Evolutionary conservation across 2,888 invertebrate genomes (phyloP).

Genomic region (Oxycera nigricornis): DNA sequence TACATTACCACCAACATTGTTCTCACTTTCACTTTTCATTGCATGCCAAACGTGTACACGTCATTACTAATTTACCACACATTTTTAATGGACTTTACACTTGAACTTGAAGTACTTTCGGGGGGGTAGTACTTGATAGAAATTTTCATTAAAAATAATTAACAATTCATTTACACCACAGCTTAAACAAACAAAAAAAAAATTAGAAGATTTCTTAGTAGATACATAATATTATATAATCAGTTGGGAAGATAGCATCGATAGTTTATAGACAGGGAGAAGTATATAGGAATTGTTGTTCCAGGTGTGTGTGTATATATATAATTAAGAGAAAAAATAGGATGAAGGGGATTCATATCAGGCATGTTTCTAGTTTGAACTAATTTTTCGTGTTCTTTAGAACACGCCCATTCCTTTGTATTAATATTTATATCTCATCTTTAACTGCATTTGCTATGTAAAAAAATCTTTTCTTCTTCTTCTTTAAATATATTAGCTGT

Average conservation of each 20-base stretch:
- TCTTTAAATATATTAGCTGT: constrained; percentile 37
- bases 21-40: background rate
- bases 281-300: too few relatives aligned
- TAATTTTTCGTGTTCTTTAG: background rate
- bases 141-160: constrained; percentile 46
- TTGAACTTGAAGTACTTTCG: background rate
- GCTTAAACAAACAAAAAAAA: constrained; percentile 28
- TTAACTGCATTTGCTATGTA: constrained; percentile 13
- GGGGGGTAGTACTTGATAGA: constrained; percentile 22
- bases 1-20: background rate
- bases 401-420: background rate
- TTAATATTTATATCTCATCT: constrained; percentile 5
- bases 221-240: constrained; percentile 9
- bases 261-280: background rate
- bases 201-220: constrained; percentile 5
- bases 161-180: constrained; percentile 48
- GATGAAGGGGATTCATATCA: background rate
- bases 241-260: background rate
- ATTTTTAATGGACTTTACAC: background rate
- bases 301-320: too few relatives aligned
- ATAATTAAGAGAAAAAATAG: too few relatives aligned
- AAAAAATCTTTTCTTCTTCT: constrained; percentile 17
- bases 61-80: constrained; percentile 11
- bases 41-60: background rate
- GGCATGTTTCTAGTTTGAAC: background rate